Evolutionary conservation across 2,797 vertebrate genomes (phyloP).

Genomic region (Morelia viridis): DNA sequence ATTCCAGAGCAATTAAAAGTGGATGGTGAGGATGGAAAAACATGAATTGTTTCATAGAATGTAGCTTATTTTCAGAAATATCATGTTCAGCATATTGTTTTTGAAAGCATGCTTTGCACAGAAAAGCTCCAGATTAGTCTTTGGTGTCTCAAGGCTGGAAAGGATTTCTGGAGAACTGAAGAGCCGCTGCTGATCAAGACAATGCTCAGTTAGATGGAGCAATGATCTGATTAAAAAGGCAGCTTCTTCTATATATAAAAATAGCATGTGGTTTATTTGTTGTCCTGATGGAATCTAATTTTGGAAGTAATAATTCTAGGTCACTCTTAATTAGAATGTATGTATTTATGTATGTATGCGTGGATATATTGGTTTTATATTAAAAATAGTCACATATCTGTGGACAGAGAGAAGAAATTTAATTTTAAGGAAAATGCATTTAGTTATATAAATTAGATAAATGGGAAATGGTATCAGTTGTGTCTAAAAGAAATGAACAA

Average conservation of each 20-base stretch:
- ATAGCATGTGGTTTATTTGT: not conserved
- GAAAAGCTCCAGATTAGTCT: too few relatives aligned
- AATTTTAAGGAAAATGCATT: not conserved
- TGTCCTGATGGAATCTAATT: slow-evolving; percentile 1
- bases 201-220: not conserved
- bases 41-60: not conserved
- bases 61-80: not conserved
- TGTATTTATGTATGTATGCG: not conserved
- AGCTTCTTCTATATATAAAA: not conserved
- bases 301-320: not conserved
- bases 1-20: not conserved
- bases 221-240: not conserved
- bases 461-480: slow-evolving; percentile 19
- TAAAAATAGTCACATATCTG: not conserved
- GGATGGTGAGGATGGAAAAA: too few relatives aligned
- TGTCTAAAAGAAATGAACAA: slow-evolving; percentile 24
- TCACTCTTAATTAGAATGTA: rapidly evolving
- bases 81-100: not conserved
- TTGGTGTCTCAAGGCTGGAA: too few relatives aligned
- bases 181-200: not conserved
- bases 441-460: slow-evolving; percentile 15
- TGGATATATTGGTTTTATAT: not conserved
- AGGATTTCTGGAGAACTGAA: not conserved
- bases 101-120: not conserved
- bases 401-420: not conserved